A percentile compares a stretch with the other conserved stretches of the same genome.
Conservation (phyloP, 1,140 invertebrate genomes). For the Hyles vespertilio region DNA sequence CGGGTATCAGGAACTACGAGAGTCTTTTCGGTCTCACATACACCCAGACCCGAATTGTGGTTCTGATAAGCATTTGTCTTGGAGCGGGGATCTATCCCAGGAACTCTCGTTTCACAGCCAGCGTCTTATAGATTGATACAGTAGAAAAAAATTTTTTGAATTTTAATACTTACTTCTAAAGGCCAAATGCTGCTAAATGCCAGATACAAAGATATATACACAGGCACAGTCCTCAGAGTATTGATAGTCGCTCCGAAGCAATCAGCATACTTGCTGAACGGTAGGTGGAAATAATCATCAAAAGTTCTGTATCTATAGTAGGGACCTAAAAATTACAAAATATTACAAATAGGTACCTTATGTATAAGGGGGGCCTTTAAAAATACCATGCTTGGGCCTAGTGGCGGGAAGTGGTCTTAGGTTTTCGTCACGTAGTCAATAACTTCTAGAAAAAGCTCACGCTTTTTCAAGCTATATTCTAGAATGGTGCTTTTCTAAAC, state of each 20-base stretch:
- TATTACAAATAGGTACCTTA: conserved; percentile 12
- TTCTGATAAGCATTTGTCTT: too few relatives aligned
- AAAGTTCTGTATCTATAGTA: conserved; percentile 93
- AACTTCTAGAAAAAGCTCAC: too few relatives aligned
- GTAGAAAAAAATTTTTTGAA: neutral
- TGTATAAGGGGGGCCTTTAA: too few relatives aligned
- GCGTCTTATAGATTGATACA: neutral
- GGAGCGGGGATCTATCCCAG: too few relatives aligned
- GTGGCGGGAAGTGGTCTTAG: too few relatives aligned
- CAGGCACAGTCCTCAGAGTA: conserved; percentile 81
- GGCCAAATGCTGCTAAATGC: conserved; percentile 83
- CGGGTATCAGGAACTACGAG: too few relatives aligned
- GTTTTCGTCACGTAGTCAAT: too few relatives aligned
- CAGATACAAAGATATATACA: conserved; percentile 83
- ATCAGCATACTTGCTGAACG: conserved; percentile 80
- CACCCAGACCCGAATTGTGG: too few relatives aligned
- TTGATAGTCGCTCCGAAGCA: conserved; percentile 78
- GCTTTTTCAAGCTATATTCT: too few relatives aligned
- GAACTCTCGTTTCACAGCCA: neutral
- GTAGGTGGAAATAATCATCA: conserved; percentile 84
- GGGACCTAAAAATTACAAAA: conserved; percentile 80
- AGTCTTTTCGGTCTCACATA: too few relatives aligned
- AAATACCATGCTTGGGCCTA: too few relatives aligned
- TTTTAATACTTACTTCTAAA: conserved; percentile 79
- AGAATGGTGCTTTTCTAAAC: too few relatives aligned